Evolutionary conservation across 2,888 invertebrate genomes (phyloP), one percentile per base, ranked within the genome.

Genomic region (Parasteatoda lunata): DNA sequence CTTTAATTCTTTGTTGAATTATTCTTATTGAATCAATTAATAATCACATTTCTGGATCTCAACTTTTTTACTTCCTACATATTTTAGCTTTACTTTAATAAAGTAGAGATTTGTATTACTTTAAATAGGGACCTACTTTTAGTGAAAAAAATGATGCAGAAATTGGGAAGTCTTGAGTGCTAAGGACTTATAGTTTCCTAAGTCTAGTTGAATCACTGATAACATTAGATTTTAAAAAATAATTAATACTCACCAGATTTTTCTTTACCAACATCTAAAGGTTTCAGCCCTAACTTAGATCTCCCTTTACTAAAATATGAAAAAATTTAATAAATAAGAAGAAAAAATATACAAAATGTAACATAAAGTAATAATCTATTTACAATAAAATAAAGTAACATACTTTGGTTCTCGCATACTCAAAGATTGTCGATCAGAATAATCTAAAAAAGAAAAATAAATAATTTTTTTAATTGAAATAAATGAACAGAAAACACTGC

Each of bases 281-380:
- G 98, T 91, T 97, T 98, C 54, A 99, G 93, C 0, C 99, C 99
- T 48, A 99, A 94, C 92, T 98, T 97, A 3, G 96, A 96, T 90
- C 99, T 94, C 11, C 99, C 93, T 90, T 95, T 96, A 92, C 98
- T 98, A 5, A 94, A 0, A 97, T 96, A 30, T 47, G 5, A 77
- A 54, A 66, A 47, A 52, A 47, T 45, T n/a, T n/a, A n/a, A n/a
- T 59, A 30, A 30, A 54, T 54, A 64, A 66, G 3, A n/a, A n/a
- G 4, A 48, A 4, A 30, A 77, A 8, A 45, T 77, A 49, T 65
- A 47, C 59, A 64, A 64, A 52, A 52, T 51, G 5, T 5, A 68
- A 52, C 4, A 69, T 51, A 7, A 11, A 45, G 15, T 30, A 49
- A 45, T 71, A 5, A 65, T 9, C 1, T 51, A 5, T 49, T 45